Evolutionary conservation across 1,140 invertebrate genomes (phyloP), one percentile per base, ranked within the genome.

Genomic region (Zaprionus lachaisei): DNA sequence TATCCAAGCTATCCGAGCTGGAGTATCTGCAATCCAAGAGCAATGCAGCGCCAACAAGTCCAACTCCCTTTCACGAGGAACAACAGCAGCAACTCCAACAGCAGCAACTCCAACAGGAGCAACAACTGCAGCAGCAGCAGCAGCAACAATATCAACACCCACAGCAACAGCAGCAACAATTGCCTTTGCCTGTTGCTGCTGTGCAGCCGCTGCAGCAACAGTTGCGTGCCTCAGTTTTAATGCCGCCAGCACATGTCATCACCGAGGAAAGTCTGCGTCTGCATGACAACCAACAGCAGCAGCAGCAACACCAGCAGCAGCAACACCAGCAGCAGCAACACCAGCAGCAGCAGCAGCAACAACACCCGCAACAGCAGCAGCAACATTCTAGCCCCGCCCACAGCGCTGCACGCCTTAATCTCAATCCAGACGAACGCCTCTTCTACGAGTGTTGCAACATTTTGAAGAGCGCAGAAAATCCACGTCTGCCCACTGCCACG

Each of bases 1-100:
- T 94, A 38, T 94, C 94, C 12, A 94, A 94, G 81, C 65, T 94
- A 14, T 94, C 94, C 0, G 94, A 94, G 74, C 76, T 94, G 56
- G 94, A 94, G 82, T 94, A 94, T 41, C 77, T 92, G 71, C 91
- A 92, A 38, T 90, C 87, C 6, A 80, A 89, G 62, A 89, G 74
- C 60, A 69, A 70, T 44, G 74, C 83, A 17, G 77, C 84, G 9
- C 80, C 80, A 11, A 51, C 20, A 0, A 69, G 65, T 56, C 72
- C 24, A 4, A 37, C 3, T 17, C 65, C 15, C n/a, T 5, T 38
- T 14, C 37, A 17, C 47, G 20, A 61, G 60, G 12, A n/a, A 11
- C 44, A 11, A 20, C 22, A 62, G 22, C 24, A 49, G 2, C 41
- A n/a, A 0, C 38, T n/a, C 1, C 38, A 41, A 2, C 37, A 26